These are phyloP conservation scores for Sus scrofa DNA, from an alignment of 2,113 vertebrate genomes.

Conservation along the genomic window T2T-Sscrofa CM000826.6:85302001-85302500, in stretches of 20 bases:
- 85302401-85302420: too few relatives aligned
- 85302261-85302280: neutral
- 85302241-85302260: neutral
- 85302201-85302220: fast-evolving
- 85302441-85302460: too few relatives aligned
- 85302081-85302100: conserved; percentile 91
- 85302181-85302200: neutral
- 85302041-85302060: conserved; percentile 88
- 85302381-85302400: conserved; percentile 9
- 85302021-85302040: conserved; percentile 22
- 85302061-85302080: conserved; percentile 95
- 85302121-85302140: conserved; percentile 70
- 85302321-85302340: neutral
- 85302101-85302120: conserved; percentile 96
- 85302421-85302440: too few relatives aligned
- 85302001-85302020: neutral
- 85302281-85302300: neutral
- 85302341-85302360: neutral
- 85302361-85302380: conserved; percentile 9
- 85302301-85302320: neutral
- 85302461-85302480: too few relatives aligned
- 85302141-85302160: conserved; percentile 37
- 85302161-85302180: neutral
- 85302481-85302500: too few relatives aligned
- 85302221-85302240: neutral